Conservation (phyloP, 2,797 vertebrate genomes). For the Yasuhikotakia modesta region DNA sequence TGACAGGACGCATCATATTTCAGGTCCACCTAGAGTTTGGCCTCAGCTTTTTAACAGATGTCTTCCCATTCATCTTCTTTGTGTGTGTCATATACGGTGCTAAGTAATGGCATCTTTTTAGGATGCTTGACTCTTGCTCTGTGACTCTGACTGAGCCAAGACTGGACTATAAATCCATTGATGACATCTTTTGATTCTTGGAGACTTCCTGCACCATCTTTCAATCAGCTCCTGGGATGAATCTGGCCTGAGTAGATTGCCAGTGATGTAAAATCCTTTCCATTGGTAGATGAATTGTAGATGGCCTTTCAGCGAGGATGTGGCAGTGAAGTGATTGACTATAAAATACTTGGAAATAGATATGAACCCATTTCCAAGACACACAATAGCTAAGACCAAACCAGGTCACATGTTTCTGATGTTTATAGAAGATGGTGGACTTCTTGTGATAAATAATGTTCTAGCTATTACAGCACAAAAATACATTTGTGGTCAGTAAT, state of each 20-base stretch:
- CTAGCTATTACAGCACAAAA: too few relatives aligned
- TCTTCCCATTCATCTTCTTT: conserved; percentile 26
- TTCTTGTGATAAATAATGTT: not conserved
- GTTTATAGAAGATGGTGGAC: not conserved
- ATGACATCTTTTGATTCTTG: conserved; percentile 27
- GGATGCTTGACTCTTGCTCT: conserved; percentile 43
- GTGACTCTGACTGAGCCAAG: conserved; percentile 25
- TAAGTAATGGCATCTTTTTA: conserved; percentile 37
- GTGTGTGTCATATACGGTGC: conserved; percentile 13
- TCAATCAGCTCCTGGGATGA: conserved; percentile 34
- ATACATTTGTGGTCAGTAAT: too few relatives aligned
- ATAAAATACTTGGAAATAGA: conserved; percentile 32
- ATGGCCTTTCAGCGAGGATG: conserved; percentile 24
- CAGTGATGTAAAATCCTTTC: conserved; percentile 43
- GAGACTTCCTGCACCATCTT: conserved; percentile 38
- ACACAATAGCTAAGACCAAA: conserved; percentile 18
- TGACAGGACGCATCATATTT: conserved; percentile 32
- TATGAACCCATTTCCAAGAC: conserved; percentile 18
- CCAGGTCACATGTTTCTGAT: conserved; percentile 27
- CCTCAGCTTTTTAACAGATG: conserved; percentile 37
- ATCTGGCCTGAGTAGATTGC: conserved; percentile 26
- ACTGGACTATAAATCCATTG: conserved; percentile 32
- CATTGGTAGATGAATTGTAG: conserved; percentile 21
- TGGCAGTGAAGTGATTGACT: conserved; percentile 27
- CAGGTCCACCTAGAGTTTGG: conserved; percentile 24